Percentiles rank a stretch among this genome's conserved stretches.
Conservation (phyloP, 2,888 invertebrate species). For the Ophion slaviceki region DNA sequence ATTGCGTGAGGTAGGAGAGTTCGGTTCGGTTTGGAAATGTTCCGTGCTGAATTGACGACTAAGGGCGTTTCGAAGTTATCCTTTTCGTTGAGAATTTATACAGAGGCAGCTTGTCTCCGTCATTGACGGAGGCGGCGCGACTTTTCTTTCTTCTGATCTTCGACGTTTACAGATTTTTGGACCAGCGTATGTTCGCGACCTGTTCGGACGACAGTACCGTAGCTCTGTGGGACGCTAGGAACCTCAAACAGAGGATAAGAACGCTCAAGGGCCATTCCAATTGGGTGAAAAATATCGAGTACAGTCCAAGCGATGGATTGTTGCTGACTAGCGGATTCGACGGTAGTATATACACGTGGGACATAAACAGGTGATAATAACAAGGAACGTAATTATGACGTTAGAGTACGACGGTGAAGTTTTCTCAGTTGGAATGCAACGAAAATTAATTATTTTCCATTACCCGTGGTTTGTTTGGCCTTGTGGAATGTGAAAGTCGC, state of each 20-base stretch:
- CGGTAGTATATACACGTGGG: slow-evolving; percentile 97
- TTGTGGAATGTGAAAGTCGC: too few relatives aligned
- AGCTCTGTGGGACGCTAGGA: slow-evolving; percentile 96
- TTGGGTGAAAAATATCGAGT: slow-evolving; percentile 98
- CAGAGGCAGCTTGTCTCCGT: too few relatives aligned
- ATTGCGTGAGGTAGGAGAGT: slow-evolving; percentile 91
- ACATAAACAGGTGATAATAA: slow-evolving; percentile 90
- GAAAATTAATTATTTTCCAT: too few relatives aligned
- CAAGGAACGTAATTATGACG: not conserved
- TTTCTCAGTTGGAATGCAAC: too few relatives aligned
- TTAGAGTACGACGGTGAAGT: too few relatives aligned
- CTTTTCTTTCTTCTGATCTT: too few relatives aligned
- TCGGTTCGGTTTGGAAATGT: not conserved
- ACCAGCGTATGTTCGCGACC: slow-evolving; percentile 94
- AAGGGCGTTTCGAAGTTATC: too few relatives aligned
- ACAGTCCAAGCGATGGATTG: slow-evolving; percentile 92
- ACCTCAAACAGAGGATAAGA: slow-evolving; percentile 90
- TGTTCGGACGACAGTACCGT: slow-evolving; percentile 98
- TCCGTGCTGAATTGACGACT: not conserved
- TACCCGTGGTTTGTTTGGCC: too few relatives aligned
- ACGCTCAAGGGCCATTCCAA: slow-evolving; percentile 94
- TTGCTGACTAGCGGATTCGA: slow-evolving; percentile 97
- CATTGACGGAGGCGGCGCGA: too few relatives aligned
- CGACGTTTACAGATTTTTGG: slow-evolving; percentile 89
- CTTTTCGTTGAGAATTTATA: too few relatives aligned